Conservation (phyloP, 2,888 invertebrate genomes). For the Nowickia ferox region DNA sequence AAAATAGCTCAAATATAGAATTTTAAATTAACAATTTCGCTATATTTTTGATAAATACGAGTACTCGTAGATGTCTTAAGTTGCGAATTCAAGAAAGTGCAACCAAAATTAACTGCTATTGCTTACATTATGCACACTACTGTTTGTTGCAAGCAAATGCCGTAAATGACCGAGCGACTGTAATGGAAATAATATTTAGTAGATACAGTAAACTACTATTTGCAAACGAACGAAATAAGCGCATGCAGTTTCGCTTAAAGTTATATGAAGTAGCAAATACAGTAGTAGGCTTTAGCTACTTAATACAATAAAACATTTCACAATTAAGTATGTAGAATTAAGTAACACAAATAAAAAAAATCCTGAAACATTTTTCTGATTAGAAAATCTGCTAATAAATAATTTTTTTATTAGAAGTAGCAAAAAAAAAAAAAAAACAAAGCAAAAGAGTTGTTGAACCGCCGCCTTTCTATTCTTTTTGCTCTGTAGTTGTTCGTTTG, state of each 20-base stretch:
- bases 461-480: slow-evolving; percentile 22
- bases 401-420: slow-evolving; percentile 55
- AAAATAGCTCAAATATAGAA: too few relatives aligned
- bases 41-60: too few relatives aligned
- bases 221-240: not conserved
- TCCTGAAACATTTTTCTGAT: slow-evolving; percentile 50
- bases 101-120: not conserved
- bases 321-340: slow-evolving; percentile 80
- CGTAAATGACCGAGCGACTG: slow-evolving; percentile 4
- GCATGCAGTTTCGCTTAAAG: not conserved
- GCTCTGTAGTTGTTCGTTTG: not conserved
- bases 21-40: too few relatives aligned
- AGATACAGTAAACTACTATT: slow-evolving; percentile 22
- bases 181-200: slow-evolving; percentile 6
- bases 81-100: not conserved
- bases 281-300: slow-evolving; percentile 30
- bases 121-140: not conserved
- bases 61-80: too few relatives aligned
- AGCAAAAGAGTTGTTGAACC: slow-evolving; percentile 41
- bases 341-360: slow-evolving; percentile 63
- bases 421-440: not conserved
- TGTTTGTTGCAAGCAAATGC: not conserved
- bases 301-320: slow-evolving; percentile 75
- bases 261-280: not conserved
- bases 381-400: slow-evolving; percentile 67